These are phyloP conservation scores for Enhydra lutris DNA, from an alignment of 2,113 vertebrate genomes.

Conservation along the genomic window DNA sequence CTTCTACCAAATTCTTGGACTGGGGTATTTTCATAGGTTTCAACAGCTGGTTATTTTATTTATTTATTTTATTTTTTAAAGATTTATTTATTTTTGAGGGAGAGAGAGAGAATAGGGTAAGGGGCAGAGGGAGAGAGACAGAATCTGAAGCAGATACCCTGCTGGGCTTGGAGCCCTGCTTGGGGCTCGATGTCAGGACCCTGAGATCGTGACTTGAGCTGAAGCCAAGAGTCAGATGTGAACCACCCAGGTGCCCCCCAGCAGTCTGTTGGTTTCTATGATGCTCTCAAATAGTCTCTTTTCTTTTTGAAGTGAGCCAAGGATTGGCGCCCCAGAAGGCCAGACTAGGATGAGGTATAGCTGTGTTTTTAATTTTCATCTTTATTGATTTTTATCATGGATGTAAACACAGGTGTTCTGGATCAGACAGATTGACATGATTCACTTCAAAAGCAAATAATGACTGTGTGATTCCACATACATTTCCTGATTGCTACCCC, in stretches of 20 bases:
- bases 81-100: neutral
- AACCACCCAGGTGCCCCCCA: neutral
- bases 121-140: neutral
- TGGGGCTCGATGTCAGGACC: neutral
- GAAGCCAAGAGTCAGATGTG: neutral
- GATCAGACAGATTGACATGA: neutral
- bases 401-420: neutral
- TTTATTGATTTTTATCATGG: neutral
- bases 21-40: neutral
- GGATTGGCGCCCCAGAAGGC: neutral
- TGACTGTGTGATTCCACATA: neutral
- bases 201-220: neutral
- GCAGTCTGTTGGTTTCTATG: neutral
- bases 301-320: neutral
- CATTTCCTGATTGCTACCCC: neutral
- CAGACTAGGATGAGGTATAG: neutral
- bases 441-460: neutral
- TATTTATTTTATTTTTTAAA: neutral
- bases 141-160: neutral
- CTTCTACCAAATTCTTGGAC: neutral
- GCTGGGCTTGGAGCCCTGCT: neutral
- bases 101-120: neutral
- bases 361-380: neutral
- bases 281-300: neutral
- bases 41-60: neutral